Percentiles rank a stretch among this genome's conserved stretches.
Conservation (phyloP, 2,888 invertebrate species). For the Drosophila barbarae region DNA sequence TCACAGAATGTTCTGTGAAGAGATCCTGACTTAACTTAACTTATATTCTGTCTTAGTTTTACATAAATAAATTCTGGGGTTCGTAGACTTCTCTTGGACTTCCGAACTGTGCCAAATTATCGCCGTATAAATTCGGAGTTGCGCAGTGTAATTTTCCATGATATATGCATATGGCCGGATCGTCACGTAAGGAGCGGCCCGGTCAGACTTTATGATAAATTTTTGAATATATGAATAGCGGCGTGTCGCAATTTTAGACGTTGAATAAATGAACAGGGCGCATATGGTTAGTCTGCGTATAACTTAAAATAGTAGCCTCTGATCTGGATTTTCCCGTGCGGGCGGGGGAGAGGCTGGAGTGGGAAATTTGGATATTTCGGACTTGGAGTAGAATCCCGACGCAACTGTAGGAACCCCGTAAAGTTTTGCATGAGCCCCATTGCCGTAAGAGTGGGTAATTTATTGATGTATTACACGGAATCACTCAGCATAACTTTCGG, state of each 20-base stretch:
- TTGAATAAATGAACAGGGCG: constrained; percentile 76
- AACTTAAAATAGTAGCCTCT: constrained; percentile 61
- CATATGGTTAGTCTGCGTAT: constrained; percentile 74
- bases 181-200: constrained; percentile 65
- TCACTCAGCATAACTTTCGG: constrained; percentile 73
- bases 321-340: constrained; percentile 4
- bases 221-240: constrained; percentile 79
- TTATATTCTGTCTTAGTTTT: neutral
- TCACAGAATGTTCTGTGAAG: neutral
- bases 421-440: constrained; percentile 57
- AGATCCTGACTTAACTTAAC: neutral
- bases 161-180: constrained; percentile 31
- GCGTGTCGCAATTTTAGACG: constrained; percentile 62
- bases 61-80: neutral
- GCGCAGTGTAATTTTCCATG: constrained; percentile 38
- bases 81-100: too few relatives aligned
- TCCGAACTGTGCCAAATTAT: constrained; percentile 10
- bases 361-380: constrained; percentile 38
- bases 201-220: constrained; percentile 74
- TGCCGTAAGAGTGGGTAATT: constrained; percentile 64
- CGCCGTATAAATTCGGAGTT: constrained; percentile 6
- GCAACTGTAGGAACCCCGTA: constrained; percentile 43
- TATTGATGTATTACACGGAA: constrained; percentile 77
- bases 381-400: constrained; percentile 44
- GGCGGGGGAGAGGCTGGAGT: constrained; percentile 16